Conservation (phyloP, 2,888 invertebrate species). For the Cordilura impudica region DNA sequence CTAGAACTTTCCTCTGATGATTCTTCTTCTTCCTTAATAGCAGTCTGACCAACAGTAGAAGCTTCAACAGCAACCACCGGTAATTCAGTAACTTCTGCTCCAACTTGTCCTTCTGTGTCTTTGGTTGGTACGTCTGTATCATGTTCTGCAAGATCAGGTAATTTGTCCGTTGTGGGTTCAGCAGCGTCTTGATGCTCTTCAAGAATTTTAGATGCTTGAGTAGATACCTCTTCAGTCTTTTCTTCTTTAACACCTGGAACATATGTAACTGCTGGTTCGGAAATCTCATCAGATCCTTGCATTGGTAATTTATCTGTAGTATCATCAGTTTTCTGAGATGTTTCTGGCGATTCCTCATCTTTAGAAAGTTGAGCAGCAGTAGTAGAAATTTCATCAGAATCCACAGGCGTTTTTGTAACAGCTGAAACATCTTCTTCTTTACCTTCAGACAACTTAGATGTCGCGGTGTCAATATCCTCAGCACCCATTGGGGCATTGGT, state of each 20-base stretch:
- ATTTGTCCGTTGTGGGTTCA: slow-evolving; percentile 19
- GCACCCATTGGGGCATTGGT: not conserved
- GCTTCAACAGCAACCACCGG: slow-evolving; percentile 48
- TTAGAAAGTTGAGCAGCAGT: slow-evolving; percentile 10
- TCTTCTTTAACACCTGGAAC: not conserved
- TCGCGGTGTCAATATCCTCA: not conserved
- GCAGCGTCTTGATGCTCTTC: slow-evolving; percentile 28
- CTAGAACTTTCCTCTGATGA: slow-evolving; percentile 27
- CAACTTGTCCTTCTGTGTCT: not conserved
- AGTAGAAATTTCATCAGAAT: not conserved
- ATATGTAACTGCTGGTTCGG: slow-evolving; percentile 8
- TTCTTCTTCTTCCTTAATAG: slow-evolving; percentile 22
- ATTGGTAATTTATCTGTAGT: slow-evolving; percentile 21
- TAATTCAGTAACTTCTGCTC: slow-evolving; percentile 38
- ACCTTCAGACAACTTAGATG: slow-evolving; percentile 9
- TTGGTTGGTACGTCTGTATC: slow-evolving; percentile 32
- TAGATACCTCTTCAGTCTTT: not conserved
- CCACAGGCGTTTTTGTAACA: not conserved
- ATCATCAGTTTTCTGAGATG: not conserved
- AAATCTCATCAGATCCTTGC: not conserved
- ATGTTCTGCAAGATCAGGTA: slow-evolving; percentile 33
- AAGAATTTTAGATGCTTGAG: slow-evolving; percentile 42
- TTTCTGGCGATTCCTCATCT: slow-evolving; percentile 6
- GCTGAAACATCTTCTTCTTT: slow-evolving; percentile 7
- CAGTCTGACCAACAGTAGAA: slow-evolving; percentile 34